phyloP scores from a whole-genome alignment of 2,797 vertebrate genomes.

The Acanthornis magna region DNA sequence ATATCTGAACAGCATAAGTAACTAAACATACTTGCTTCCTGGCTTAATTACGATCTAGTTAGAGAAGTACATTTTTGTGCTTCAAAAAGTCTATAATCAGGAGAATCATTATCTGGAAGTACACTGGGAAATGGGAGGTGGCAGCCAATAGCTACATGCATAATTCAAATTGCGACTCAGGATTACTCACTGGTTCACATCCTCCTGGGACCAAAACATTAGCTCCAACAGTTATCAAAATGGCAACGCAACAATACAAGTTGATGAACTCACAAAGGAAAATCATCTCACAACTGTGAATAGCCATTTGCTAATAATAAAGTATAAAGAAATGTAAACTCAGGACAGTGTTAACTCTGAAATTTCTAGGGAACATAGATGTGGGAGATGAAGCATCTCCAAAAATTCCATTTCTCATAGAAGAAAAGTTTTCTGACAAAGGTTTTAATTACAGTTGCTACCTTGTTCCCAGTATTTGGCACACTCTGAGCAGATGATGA shows the following conservation, averaged over 20 bases:
- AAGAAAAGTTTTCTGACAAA: neutral
- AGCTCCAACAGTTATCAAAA: constrained; percentile 20
- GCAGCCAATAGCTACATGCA: constrained; percentile 23
- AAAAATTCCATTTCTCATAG: neutral
- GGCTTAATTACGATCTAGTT: constrained; percentile 28
- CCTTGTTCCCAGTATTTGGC: neutral
- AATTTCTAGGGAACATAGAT: neutral
- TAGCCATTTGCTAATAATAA: constrained; percentile 43
- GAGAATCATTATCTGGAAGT: constrained; percentile 19
- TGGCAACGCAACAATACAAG: constrained; percentile 16
- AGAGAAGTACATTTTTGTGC: constrained; percentile 12
- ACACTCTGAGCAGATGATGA: neutral
- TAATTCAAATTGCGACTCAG: constrained; percentile 33
- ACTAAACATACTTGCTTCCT: constrained; percentile 8
- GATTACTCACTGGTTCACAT: constrained; percentile 54
- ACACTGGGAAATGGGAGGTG: constrained; percentile 7
- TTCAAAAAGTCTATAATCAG: constrained; percentile 40
- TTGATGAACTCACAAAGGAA: constrained; percentile 51
- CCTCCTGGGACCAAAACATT: constrained; percentile 36
- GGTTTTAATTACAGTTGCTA: neutral
- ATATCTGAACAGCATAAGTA: neutral
- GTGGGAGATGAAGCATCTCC: neutral
- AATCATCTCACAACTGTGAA: constrained; percentile 41
- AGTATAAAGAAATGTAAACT: constrained; percentile 14
- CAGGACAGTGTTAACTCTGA: neutral